Percentiles rank a stretch among this genome's conserved stretches.
Evolutionary conservation across 1,140 invertebrate species (phyloP).

Genomic region (Heliconius congener): DNA sequence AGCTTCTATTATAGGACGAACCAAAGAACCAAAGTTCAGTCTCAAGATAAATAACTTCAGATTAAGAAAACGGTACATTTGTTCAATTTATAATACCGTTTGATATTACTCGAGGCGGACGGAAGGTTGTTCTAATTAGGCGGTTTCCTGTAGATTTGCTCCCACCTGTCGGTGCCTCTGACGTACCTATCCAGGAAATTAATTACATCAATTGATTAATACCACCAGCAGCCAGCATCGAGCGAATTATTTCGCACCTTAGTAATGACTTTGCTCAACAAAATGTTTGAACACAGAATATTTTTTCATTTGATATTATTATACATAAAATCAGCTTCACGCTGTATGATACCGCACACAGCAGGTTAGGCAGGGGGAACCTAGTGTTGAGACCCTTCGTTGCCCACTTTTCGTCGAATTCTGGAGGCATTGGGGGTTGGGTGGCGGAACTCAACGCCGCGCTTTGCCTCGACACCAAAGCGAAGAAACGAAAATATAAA

Average conservation of each 20-base stretch:
- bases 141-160: conserved; percentile 76
- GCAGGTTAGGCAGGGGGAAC: too few relatives aligned
- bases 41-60: conserved; percentile 38
- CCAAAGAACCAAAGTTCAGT: background rate
- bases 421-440: too few relatives aligned
- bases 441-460: too few relatives aligned
- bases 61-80: conserved; percentile 57
- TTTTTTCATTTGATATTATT: background rate
- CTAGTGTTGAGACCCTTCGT: too few relatives aligned
- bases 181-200: conserved; percentile 68
- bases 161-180: conserved; percentile 70
- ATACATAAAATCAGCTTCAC: too few relatives aligned
- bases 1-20: too few relatives aligned
- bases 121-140: conserved; percentile 68
- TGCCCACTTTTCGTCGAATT: too few relatives aligned
- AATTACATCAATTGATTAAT: conserved; percentile 77
- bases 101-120: conserved; percentile 50
- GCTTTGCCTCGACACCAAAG: too few relatives aligned
- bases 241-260: conserved; percentile 52
- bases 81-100: conserved; percentile 56
- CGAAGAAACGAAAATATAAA: too few relatives aligned
- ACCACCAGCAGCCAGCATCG: conserved; percentile 34
- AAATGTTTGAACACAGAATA: background rate
- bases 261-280: conserved; percentile 11
- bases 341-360: too few relatives aligned